Evolutionary conservation across 2,888 invertebrate species (phyloP).

Genomic region (Ophonus ardosiacus): DNA sequence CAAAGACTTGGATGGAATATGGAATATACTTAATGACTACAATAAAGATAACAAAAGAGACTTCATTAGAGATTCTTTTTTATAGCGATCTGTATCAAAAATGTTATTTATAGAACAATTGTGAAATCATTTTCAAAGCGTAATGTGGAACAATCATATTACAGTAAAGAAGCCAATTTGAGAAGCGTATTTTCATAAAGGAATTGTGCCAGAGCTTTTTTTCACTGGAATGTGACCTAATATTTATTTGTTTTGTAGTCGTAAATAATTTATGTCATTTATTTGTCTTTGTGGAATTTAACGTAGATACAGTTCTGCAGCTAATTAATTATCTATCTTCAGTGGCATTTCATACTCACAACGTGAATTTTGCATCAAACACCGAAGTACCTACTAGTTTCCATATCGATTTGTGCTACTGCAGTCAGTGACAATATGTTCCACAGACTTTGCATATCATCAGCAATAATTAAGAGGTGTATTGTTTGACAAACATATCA

Average conservation of each 20-base stretch:
- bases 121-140: neutral
- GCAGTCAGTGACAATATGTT: too few species aligned
- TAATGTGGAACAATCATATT: conserved; percentile 2
- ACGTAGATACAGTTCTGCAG: too few species aligned
- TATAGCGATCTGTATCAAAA: neutral
- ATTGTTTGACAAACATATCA: too few species aligned
- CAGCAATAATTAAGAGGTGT: too few species aligned
- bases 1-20: neutral
- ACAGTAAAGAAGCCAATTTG: neutral
- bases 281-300: neutral
- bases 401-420: too few species aligned
- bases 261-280: neutral
- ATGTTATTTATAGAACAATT: neutral
- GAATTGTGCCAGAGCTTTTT: neutral
- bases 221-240: neutral
- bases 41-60: neutral
- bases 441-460: too few species aligned
- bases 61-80: neutral
- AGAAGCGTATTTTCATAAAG: neutral
- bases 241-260: neutral
- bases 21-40: neutral
- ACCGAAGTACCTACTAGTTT: too few species aligned
- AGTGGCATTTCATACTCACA: too few species aligned
- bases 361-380: too few species aligned
- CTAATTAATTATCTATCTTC: too few species aligned